Percentiles rank a stretch among this genome's conserved stretches.
phyloP scores from a whole-genome alignment of 2,888 invertebrate genomes.

The Biston stratarius region DNA sequence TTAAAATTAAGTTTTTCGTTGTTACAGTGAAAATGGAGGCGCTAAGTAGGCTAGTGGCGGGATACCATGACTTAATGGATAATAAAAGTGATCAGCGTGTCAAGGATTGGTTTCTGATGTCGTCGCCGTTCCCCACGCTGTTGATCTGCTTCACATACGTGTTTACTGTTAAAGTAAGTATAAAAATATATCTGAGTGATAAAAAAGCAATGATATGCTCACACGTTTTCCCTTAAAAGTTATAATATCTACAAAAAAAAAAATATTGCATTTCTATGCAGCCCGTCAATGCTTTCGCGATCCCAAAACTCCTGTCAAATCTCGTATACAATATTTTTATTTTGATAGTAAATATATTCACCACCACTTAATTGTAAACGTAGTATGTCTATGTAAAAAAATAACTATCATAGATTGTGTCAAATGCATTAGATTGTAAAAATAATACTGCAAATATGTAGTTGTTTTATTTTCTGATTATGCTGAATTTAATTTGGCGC shows the following conservation, averaged over 20 bases:
- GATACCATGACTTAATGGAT: slow-evolving; percentile 92
- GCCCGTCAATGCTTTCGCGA: neutral
- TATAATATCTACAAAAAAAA: neutral
- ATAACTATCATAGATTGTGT: too few relatives aligned
- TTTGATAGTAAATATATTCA: neutral
- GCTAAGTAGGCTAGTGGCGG: slow-evolving; percentile 86
- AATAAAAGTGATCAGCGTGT: slow-evolving; percentile 94
- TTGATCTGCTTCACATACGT: slow-evolving; percentile 91
- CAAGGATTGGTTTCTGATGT: slow-evolving; percentile 93
- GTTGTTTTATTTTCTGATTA: too few relatives aligned
- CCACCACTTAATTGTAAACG: too few relatives aligned
- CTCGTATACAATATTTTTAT: neutral
- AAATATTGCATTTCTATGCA: neutral
- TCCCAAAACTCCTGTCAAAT: neutral
- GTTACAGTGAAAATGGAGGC: slow-evolving; percentile 87
- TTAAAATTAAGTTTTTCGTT: slow-evolving; percentile 49
- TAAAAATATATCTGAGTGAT: neutral
- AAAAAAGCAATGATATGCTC: too few relatives aligned
- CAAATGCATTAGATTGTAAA: too few relatives aligned
- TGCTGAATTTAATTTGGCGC: too few relatives aligned
- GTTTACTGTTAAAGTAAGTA: slow-evolving; percentile 89
- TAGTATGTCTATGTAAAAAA: too few relatives aligned
- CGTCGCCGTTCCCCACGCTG: slow-evolving; percentile 92
- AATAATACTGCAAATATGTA: too few relatives aligned
- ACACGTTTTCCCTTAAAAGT: neutral